Evolutionary conservation across 2,113 vertebrate species (phyloP), one percentile per base, ranked within the genome.

Genomic region (Gopherus flavomarginatus): DNA sequence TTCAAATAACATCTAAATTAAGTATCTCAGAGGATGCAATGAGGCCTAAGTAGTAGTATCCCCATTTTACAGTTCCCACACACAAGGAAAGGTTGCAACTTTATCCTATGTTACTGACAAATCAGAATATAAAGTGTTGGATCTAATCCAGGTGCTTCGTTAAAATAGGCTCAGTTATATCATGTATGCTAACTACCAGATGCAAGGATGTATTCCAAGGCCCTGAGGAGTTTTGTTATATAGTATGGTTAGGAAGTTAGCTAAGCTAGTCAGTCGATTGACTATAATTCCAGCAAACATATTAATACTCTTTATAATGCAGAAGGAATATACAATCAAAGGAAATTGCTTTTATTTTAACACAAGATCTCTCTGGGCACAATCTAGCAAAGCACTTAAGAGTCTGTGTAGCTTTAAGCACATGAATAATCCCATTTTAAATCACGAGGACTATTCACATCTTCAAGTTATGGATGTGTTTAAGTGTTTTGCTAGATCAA

Each of bases 221-320:
- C 53, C 47, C 78, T 91, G 44, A 92, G 59, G n/a, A 65, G 21
- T 8, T 89, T 50, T 17, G 35, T 56, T 62, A 22, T 79, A 29
- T 65, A 90, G 14, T 47, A 31, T 79, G 92, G 1, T 8, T 69
- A 53, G 77, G 3, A 38, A 85, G 8, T 81, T 35, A 52, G 52
- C 56, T 89, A 62, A 62, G 38, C 49, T 88, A 94, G 85, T 88
- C 84, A 83, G 90, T 84, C 59, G 56, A 82, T 26, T 1, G 4
- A 86, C 80, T 87, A 5, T 19, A 82, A 47, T 96, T 96, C 96
- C 83, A 82, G 85, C 92, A 96, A 97, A 83, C 53, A 16, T 22
- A 26, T 11, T 29, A 5, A 24, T 77, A 89, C 65, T 24, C 26
- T 78, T 94, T 77, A 10, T 53, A 56, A 47, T 4, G 1, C 50